Evolutionary conservation across 2,113 vertebrate species (phyloP).

Genomic region (Argyrosomus japonicus): DNA sequence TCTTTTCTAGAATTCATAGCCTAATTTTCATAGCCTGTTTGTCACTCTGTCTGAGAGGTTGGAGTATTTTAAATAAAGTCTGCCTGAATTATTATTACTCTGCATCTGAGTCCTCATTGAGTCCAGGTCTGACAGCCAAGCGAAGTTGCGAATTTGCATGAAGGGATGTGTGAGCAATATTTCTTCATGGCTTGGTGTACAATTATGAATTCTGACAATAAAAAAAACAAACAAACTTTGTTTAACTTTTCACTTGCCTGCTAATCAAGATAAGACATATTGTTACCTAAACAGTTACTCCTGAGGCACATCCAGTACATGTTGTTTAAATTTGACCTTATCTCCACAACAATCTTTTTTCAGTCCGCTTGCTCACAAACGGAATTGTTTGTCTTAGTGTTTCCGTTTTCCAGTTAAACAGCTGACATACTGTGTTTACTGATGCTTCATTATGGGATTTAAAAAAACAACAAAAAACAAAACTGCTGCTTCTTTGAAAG

Average conservation of each 20-base stretch:
- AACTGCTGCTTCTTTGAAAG: not conserved
- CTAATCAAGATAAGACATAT: conserved; percentile 6
- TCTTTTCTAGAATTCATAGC: no score
- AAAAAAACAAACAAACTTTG: no score
- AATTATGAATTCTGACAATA: not conserved
- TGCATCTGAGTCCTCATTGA: no score
- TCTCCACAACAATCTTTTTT: conserved; percentile 31
- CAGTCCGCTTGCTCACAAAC: conserved; percentile 33
- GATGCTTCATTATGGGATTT: not conserved
- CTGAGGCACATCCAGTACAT: conserved; percentile 13
- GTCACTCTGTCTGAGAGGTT: no score
- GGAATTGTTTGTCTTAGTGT: conserved; percentile 41
- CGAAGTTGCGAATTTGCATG: not conserved
- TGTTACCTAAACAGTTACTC: conserved; percentile 27
- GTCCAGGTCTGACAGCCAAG: no score
- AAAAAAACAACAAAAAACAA: not conserved
- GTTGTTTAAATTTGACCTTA: conserved; percentile 31
- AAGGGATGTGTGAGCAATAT: not conserved
- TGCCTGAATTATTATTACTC: no score
- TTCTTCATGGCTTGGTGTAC: not conserved
- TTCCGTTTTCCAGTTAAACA: conserved; percentile 43
- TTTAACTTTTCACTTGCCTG: not conserved
- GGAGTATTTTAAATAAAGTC: no score
- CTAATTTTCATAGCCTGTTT: no score
- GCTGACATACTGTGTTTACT: conserved; percentile 21